phyloP scores from a whole-genome alignment of 2,888 invertebrate genomes.

The Mesoligia furuncula region DNA sequence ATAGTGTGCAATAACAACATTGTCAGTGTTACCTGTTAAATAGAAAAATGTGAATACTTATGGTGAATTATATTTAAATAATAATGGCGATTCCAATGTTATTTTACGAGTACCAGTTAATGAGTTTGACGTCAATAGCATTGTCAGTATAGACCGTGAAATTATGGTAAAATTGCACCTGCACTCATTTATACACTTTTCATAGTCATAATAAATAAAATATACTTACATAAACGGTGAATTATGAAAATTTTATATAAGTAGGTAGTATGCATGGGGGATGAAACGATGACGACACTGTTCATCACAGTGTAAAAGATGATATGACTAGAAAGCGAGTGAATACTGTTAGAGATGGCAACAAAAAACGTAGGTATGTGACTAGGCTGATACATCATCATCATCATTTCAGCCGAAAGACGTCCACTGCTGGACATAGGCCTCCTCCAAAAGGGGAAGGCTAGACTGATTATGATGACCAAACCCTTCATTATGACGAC shows the following conservation, averaged over 20 bases:
- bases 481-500: too few species aligned
- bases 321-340: background rate
- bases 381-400: too few species aligned
- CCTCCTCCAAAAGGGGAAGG: too few species aligned
- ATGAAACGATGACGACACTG: background rate
- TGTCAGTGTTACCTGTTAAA: background rate
- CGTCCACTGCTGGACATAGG: too few species aligned
- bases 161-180: constrained; percentile 1
- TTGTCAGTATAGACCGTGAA: constrained; percentile 26
- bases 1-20: constrained; percentile 8
- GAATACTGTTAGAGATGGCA: too few species aligned
- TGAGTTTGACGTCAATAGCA: constrained; percentile 5
- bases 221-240: background rate
- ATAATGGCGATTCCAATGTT: background rate
- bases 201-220: background rate
- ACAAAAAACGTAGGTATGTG: too few species aligned
- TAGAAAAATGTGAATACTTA: background rate
- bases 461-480: too few species aligned
- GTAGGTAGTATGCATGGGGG: background rate
- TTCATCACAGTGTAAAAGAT: background rate
- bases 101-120: background rate
- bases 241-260: background rate
- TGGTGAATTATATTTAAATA: constrained; percentile 20
- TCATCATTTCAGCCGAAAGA: too few species aligned
- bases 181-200: background rate